Evolutionary conservation across 2,888 invertebrate genomes (phyloP).

Genomic region (Campaea margaritaria): DNA sequence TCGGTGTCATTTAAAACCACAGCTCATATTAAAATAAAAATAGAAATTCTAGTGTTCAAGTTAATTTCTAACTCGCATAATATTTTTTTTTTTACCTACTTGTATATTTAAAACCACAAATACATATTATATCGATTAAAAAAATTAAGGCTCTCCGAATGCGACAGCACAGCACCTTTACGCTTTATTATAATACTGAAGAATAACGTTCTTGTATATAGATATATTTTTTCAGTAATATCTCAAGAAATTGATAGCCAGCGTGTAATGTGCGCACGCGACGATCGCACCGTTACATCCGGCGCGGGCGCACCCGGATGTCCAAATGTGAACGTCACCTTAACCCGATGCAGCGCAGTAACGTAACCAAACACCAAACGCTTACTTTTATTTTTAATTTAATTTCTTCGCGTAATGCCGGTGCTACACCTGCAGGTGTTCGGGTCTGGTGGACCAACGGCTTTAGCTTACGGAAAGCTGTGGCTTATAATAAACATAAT

Average conservation of each 20-base stretch:
- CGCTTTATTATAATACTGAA: too few relatives aligned
- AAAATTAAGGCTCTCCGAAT: background rate
- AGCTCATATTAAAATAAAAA: too few relatives aligned
- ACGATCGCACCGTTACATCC: slow-evolving; percentile 70
- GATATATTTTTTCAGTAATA: background rate
- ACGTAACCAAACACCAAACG: slow-evolving; percentile 14
- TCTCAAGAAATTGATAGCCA: slow-evolving; percentile 15
- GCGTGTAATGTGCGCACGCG: slow-evolving; percentile 56
- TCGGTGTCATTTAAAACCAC: too few relatives aligned
- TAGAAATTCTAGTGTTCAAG: too few relatives aligned
- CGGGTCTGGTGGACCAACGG: background rate
- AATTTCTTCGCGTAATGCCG: slow-evolving; percentile 20
- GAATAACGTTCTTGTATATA: too few relatives aligned
- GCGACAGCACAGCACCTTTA: too few relatives aligned
- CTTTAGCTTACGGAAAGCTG: too few relatives aligned
- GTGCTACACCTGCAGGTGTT: slow-evolving; percentile 19
- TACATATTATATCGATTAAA: background rate
- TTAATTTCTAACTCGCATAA: too few relatives aligned
- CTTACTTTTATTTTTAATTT: slow-evolving; percentile 15
- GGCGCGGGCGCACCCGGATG: slow-evolving; percentile 54
- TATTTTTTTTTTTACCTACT: too few relatives aligned
- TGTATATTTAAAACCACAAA: too few relatives aligned
- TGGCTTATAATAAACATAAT: too few relatives aligned
- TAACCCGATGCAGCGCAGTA: slow-evolving; percentile 16
- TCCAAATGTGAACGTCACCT: slow-evolving; percentile 47